A percentile compares a stretch with the other conserved stretches of the same genome.
These are phyloP conservation scores for Centropristis striata DNA, from an alignment of 2,113 vertebrate genomes.

Conservation along the genomic window DNA sequence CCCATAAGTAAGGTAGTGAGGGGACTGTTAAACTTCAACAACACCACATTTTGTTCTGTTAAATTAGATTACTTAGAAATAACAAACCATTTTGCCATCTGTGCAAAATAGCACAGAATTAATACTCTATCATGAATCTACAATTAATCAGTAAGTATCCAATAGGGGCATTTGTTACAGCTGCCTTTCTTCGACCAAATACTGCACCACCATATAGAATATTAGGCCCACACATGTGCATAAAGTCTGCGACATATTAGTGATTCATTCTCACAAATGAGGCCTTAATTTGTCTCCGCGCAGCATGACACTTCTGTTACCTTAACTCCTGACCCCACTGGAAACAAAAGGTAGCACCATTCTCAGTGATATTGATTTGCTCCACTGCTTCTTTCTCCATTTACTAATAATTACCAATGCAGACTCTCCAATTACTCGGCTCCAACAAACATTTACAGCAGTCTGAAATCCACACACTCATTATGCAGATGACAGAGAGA, in stretches of 20 bases:
- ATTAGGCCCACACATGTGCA: conserved; percentile 21
- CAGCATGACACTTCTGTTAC: conserved; percentile 66
- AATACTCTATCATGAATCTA: conserved; percentile 48
- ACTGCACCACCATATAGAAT: conserved; percentile 17
- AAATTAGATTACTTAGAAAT: conserved; percentile 47
- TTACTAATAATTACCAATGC: conserved; percentile 86
- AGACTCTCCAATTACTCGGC: conserved; percentile 81
- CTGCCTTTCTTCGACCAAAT: conserved; percentile 32
- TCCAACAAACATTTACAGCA: conserved; percentile 78
- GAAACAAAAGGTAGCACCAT: conserved; percentile 62
- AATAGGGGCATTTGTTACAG: conserved; percentile 27
- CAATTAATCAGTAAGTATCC: conserved; percentile 22
- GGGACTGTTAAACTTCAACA: conserved; percentile 44
- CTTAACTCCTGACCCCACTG: conserved; percentile 64
- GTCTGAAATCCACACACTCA: conserved; percentile 80
- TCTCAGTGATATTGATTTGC: conserved; percentile 81
- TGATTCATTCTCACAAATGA: conserved; percentile 59
- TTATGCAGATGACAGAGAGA: conserved; percentile 81
- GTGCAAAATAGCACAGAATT: conserved; percentile 49
- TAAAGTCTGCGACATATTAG: conserved; percentile 50
- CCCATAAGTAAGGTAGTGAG: conserved; percentile 30
- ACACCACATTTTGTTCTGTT: conserved; percentile 47
- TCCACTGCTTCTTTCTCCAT: conserved; percentile 79
- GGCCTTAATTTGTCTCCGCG: conserved; percentile 56
- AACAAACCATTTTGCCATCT: conserved; percentile 56